Conservation (phyloP, 2,888 invertebrate species). For the Euspilapteryx auroguttella region DNA sequence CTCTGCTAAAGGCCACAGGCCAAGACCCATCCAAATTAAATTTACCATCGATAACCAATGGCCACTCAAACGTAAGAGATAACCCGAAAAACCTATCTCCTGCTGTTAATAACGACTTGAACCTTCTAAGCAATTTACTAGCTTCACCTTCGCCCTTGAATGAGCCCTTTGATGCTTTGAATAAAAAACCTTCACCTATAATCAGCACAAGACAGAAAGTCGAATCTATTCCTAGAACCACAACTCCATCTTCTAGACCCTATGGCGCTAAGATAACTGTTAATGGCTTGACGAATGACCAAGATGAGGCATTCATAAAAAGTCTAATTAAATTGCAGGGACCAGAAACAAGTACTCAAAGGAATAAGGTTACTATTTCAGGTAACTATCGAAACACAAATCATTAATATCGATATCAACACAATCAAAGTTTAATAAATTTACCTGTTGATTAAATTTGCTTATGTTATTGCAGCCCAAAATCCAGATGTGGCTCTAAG, state of each 20-base stretch:
- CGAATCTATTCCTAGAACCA: slow-evolving; percentile 16
- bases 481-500: slow-evolving; percentile 41
- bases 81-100: slow-evolving; percentile 20
- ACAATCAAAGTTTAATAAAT: too few species aligned
- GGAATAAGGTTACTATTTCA: slow-evolving; percentile 39
- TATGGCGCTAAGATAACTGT: slow-evolving; percentile 40
- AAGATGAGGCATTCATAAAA: slow-evolving; percentile 46
- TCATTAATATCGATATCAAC: too few species aligned
- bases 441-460: not conserved
- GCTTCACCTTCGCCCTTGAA: slow-evolving; percentile 36
- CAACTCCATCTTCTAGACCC: slow-evolving; percentile 21
- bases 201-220: slow-evolving; percentile 10
- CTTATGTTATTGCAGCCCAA: slow-evolving; percentile 26
- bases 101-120: slow-evolving; percentile 23
- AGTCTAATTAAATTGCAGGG: slow-evolving; percentile 51
- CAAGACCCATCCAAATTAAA: slow-evolving; percentile 49
- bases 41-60: slow-evolving; percentile 22
- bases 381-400: slow-evolving; percentile 16
- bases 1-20: slow-evolving; percentile 44
- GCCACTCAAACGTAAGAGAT: slow-evolving; percentile 19
- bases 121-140: slow-evolving; percentile 31
- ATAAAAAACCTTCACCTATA: slow-evolving; percentile 18
- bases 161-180: slow-evolving; percentile 32
- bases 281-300: slow-evolving; percentile 35
- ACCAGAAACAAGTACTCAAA: slow-evolving; percentile 38